Conservation (phyloP, 2,888 invertebrate species). For the Metallyticus violacea region DNA sequence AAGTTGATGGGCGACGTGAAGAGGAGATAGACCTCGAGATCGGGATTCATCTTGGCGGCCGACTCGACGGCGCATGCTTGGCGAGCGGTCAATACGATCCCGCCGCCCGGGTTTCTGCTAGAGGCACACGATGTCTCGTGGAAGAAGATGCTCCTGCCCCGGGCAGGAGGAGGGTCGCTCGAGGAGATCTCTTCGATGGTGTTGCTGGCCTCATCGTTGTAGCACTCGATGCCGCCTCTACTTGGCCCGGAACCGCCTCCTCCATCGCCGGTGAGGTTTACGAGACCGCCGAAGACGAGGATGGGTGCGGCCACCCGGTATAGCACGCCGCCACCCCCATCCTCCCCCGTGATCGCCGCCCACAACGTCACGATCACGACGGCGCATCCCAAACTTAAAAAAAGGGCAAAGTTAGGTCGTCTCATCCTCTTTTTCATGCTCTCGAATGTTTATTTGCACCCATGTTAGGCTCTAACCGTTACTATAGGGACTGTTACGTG, state of each 20-base stretch:
- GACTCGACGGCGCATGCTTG: slow-evolving; percentile 70
- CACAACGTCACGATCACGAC: slow-evolving; percentile 14
- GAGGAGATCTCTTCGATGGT: slow-evolving; percentile 4
- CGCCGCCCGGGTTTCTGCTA: slow-evolving; percentile 38
- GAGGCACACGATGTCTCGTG: slow-evolving; percentile 61
- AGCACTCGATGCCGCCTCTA: slow-evolving; percentile 22
- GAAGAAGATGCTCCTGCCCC: slow-evolving; percentile 55
- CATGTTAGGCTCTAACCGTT: too few relatives aligned
- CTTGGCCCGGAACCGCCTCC: not conserved
- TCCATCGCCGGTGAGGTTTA: not conserved
- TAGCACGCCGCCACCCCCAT: not conserved
- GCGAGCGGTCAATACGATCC: slow-evolving; percentile 50
- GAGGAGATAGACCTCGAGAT: slow-evolving; percentile 55
- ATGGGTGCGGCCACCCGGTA: slow-evolving; percentile 15
- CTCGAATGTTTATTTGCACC: too few relatives aligned
- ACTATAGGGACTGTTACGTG: not conserved
- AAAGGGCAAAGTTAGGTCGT: not conserved
- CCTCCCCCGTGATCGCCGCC: not conserved
- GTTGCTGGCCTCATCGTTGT: slow-evolving; percentile 7
- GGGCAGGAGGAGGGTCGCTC: not conserved
- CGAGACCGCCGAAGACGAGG: not conserved
- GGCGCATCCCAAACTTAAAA: not conserved
- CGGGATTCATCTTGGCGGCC: slow-evolving; percentile 60
- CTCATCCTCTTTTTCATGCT: slow-evolving; percentile 1
- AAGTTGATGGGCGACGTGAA: slow-evolving; percentile 50